These are phyloP conservation scores for Polyergus mexicanus DNA, from an alignment of 1,140 invertebrate species.

Conservation along the genomic window DNA sequence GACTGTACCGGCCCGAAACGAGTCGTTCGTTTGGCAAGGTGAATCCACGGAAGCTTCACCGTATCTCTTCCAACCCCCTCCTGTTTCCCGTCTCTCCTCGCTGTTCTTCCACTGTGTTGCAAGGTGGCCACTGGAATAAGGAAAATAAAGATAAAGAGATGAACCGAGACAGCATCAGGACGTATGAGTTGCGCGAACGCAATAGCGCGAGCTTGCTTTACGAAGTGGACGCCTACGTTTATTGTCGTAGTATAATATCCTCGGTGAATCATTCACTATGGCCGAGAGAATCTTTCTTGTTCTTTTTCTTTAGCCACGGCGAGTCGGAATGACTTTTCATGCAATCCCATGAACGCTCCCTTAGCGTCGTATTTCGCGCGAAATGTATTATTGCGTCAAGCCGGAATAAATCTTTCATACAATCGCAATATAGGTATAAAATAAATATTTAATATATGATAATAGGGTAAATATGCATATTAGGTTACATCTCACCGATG, in stretches of 20 bases:
- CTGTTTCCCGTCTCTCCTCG: background rate
- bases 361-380: background rate
- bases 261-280: constrained; percentile 64
- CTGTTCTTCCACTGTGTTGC: background rate
- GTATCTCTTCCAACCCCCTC: constrained; percentile 36
- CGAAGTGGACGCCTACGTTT: constrained; percentile 84
- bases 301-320: background rate
- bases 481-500: no score
- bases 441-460: background rate
- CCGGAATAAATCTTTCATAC: background rate
- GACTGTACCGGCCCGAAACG: constrained; percentile 64
- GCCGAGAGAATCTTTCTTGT: constrained; percentile 36
- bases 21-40: constrained; percentile 72
- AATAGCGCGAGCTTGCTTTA: constrained; percentile 78
- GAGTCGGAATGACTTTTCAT: constrained; percentile 29
- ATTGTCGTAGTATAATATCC: constrained; percentile 56
- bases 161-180: constrained; percentile 59
- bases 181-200: constrained; percentile 60
- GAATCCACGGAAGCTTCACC: constrained; percentile 72
- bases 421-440: background rate
- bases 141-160: constrained; percentile 82
- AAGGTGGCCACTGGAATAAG: constrained; percentile 82
- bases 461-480: no score
- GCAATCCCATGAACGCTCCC: constrained; percentile 8
- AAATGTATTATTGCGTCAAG: background rate